phyloP scores from a whole-genome alignment of 1,140 invertebrate genomes.

The Drosophila tsacasi region DNA sequence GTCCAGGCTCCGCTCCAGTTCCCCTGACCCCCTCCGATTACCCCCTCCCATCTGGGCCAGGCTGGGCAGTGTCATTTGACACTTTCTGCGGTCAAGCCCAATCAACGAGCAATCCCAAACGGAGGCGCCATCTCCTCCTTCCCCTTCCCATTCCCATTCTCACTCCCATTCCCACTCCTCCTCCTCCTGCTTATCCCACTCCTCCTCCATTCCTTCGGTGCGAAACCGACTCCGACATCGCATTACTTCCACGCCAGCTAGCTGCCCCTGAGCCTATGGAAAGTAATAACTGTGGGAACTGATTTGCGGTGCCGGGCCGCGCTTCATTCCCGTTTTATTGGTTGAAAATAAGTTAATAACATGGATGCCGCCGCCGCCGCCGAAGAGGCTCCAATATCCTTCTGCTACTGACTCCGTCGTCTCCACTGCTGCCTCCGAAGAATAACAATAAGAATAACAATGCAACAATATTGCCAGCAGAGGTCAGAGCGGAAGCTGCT shows the following conservation, averaged over 20 bases:
- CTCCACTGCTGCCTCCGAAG: background rate
- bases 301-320: conserved; percentile 46
- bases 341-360: conserved; percentile 84
- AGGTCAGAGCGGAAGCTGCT: conserved; percentile 31
- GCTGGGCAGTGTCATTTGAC: conserved; percentile 65
- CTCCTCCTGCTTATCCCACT: background rate
- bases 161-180: background rate
- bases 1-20: background rate
- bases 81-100: conserved; percentile 71
- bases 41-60: background rate
- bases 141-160: background rate
- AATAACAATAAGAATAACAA: conserved; percentile 63
- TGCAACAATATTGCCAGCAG: conserved; percentile 74
- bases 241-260: conserved; percentile 79
- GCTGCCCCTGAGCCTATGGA: conserved; percentile 72
- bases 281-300: conserved; percentile 84
- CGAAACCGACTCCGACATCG: conserved; percentile 47
- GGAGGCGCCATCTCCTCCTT: conserved; percentile 64
- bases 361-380: conserved; percentile 58
- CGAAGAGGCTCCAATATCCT: conserved; percentile 57
- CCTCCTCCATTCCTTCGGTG: background rate
- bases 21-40: background rate
- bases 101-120: conserved; percentile 70
- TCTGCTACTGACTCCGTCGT: background rate
- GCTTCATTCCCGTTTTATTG: conserved; percentile 83